Evolutionary conservation across 2,888 invertebrate species (phyloP).

Genomic region (Elgonia sp.): DNA sequence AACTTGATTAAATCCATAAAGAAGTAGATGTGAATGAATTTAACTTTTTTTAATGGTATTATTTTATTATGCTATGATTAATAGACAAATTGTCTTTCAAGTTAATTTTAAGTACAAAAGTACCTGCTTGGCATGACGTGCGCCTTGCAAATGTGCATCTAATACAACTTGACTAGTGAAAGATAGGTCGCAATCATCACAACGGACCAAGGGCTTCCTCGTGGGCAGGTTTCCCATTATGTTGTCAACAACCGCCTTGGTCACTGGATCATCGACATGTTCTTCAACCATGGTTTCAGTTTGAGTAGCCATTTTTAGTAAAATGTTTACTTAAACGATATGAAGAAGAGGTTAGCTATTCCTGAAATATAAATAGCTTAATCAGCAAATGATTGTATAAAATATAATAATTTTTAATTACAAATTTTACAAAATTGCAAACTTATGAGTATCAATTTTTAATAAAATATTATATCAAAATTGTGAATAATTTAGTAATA

Average conservation of each 20-base stretch:
- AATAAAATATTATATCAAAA: too few species aligned
- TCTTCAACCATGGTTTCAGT: constrained; percentile 72
- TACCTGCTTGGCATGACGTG: constrained; percentile 86
- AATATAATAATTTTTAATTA: neutral
- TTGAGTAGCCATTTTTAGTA: constrained; percentile 62
- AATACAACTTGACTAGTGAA: constrained; percentile 87
- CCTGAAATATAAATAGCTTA: constrained; percentile 27
- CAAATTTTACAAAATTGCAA: neutral
- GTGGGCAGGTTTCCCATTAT: constrained; percentile 87
- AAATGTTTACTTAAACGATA: constrained; percentile 37
- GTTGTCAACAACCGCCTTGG: constrained; percentile 87
- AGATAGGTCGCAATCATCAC: constrained; percentile 87
- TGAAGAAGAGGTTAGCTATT: constrained; percentile 21
- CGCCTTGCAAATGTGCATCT: constrained; percentile 87
- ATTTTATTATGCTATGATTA: too few species aligned
- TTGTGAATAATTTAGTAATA: too few species aligned
- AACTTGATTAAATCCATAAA: too few species aligned
- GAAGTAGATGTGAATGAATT: too few species aligned
- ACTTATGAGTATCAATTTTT: neutral
- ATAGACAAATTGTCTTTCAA: too few species aligned
- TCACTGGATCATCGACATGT: constrained; percentile 86
- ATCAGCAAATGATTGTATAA: neutral
- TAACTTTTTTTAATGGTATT: too few species aligned
- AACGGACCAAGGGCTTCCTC: constrained; percentile 86
- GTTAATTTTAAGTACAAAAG: constrained; percentile 70